Percentiles rank a stretch among this genome's conserved stretches.
Evolutionary conservation across 2,888 invertebrate genomes (phyloP).

Genomic region (Tetanocera ferruginea): DNA sequence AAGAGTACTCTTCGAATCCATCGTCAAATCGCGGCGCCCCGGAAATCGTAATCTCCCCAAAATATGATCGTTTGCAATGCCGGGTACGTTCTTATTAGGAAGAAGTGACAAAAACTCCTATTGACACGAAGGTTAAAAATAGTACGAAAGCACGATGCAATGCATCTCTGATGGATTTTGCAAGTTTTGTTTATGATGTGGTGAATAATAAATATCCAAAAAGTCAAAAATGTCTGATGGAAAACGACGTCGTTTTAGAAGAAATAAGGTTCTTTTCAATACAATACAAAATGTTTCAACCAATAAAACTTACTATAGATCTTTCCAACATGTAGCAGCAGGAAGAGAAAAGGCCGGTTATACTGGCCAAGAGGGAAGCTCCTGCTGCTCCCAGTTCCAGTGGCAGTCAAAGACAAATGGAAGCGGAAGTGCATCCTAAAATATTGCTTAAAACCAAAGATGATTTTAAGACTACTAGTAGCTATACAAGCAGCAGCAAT

Average conservation of each 20-base stretch:
- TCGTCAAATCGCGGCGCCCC: no score
- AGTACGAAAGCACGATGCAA: no score
- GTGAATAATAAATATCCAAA: background rate
- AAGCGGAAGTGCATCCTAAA: slow-evolving; percentile 61
- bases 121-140: no score
- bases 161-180: no score
- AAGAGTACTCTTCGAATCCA: no score
- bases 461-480: slow-evolving; percentile 26
- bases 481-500: background rate
- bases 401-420: slow-evolving; percentile 28
- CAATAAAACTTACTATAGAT: background rate
- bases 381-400: background rate
- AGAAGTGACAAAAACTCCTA: no score
- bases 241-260: slow-evolving; percentile 60
- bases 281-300: background rate
- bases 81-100: no score
- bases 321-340: slow-evolving; percentile 35
- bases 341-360: slow-evolving; percentile 58
- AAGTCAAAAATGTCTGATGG: slow-evolving; percentile 58
- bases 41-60: no score
- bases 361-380: slow-evolving; percentile 59
- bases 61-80: no score
- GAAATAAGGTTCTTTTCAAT: slow-evolving; percentile 54
- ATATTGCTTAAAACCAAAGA: slow-evolving; percentile 64
- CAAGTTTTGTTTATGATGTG: no score